Percentiles rank a stretch among this genome's conserved stretches.
These are phyloP conservation scores for Emys orbicularis DNA, from an alignment of 2,797 vertebrate species.

Conservation along the genomic window DNA sequence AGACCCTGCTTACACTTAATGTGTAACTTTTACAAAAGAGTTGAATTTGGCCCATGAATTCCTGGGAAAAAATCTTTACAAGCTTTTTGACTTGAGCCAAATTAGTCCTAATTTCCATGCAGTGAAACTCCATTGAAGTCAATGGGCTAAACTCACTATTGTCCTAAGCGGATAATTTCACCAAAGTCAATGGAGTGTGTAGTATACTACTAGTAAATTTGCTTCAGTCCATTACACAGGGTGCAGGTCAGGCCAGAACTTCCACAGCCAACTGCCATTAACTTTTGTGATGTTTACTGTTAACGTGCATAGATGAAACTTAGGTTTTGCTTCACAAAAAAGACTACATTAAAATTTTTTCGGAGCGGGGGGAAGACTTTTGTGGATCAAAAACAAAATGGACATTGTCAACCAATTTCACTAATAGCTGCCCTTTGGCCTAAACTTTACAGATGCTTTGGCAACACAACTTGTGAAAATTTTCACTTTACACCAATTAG, in stretches of 20 bases:
- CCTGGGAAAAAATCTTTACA: neutral
- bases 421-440: neutral
- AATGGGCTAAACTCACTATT: neutral
- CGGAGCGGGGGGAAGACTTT: neutral
- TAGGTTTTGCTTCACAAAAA: neutral
- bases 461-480: neutral
- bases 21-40: neutral
- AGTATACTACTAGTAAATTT: neutral
- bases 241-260: neutral
- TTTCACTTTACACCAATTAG: neutral
- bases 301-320: neutral
- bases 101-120: neutral
- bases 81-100: neutral
- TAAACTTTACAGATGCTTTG: neutral
- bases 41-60: neutral
- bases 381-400: neutral
- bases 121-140: neutral
- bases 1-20: neutral
- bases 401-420: neutral
- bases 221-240: neutral
- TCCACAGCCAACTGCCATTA: neutral
- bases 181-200: neutral
- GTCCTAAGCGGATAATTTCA: neutral
- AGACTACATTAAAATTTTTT: neutral
- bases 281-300: neutral